A percentile compares a stretch with the other conserved stretches of the same genome.
Conservation (phyloP, 2,888 invertebrate species). For the Venustoraphidia nigricollis region DNA sequence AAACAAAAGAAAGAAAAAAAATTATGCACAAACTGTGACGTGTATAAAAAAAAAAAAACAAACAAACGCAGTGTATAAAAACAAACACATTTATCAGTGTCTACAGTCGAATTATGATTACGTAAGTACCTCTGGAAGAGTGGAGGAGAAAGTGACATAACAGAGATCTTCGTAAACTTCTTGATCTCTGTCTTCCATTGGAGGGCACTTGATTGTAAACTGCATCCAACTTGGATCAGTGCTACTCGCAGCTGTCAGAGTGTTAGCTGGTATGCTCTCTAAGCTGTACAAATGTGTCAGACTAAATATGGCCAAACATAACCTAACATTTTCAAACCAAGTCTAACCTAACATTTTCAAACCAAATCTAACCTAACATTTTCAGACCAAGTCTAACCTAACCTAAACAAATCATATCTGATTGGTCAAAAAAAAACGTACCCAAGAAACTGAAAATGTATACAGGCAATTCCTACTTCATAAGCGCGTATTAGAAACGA, state of each 20-base stretch:
- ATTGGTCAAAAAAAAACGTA: too few species aligned
- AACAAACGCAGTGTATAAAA: constrained; percentile 5
- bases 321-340: too few species aligned
- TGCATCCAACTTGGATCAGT: constrained; percentile 44
- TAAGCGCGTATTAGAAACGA: too few species aligned
- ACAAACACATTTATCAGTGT: neutral
- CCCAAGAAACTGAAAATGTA: too few species aligned
- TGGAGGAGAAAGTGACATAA: constrained; percentile 66
- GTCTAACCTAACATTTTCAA: too few species aligned
- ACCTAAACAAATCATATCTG: too few species aligned
- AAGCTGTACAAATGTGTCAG: neutral
- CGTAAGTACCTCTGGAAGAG: constrained; percentile 44
- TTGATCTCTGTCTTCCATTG: constrained; percentile 52
- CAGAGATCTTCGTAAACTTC: constrained; percentile 80
- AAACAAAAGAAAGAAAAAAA: neutral
- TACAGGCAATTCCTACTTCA: too few species aligned
- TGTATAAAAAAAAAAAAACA: constrained; percentile 2
- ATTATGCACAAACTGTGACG: constrained; percentile 1
- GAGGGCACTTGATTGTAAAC: constrained; percentile 45
- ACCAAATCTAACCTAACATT: too few species aligned
- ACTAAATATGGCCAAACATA: too few species aligned
- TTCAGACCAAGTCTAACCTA: too few species aligned
- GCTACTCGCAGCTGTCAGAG: neutral
- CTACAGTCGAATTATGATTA: too few species aligned
- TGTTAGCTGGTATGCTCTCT: neutral